Conservation (phyloP, 2,888 invertebrate species). For the Lasioglossum calceatum region DNA sequence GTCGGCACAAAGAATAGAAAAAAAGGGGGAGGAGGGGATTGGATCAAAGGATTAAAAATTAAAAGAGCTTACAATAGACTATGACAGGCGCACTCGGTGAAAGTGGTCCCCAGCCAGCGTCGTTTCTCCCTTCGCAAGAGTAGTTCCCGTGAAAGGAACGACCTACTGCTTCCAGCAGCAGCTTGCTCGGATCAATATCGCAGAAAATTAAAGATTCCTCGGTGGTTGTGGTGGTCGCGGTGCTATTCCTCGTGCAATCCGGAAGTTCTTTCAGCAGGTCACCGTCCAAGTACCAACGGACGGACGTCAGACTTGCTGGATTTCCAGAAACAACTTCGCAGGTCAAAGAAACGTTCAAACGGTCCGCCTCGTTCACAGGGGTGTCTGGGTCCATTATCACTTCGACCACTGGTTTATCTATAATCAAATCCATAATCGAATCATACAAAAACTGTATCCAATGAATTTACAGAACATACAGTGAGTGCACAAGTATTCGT, state of each 20-base stretch:
- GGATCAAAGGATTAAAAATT: conserved; percentile 40
- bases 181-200: conserved; percentile 94
- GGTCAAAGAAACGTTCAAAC: conserved; percentile 91
- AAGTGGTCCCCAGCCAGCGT: conserved; percentile 94
- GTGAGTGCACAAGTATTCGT: no score
- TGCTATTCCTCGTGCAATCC: conserved; percentile 88
- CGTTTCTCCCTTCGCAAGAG: conserved; percentile 95
- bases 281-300: conserved; percentile 95
- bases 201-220: conserved; percentile 87
- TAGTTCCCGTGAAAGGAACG: conserved; percentile 97
- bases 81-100: conserved; percentile 92
- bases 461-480: no score
- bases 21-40: not conserved
- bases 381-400: conserved; percentile 91
- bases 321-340: conserved; percentile 93
- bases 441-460: not conserved
- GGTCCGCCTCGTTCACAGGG: conserved; percentile 92
- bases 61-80: conserved; percentile 90
- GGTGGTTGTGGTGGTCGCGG: conserved; percentile 66
- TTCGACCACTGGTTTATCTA: conserved; percentile 92
- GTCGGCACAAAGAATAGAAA: not conserved
- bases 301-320: conserved; percentile 90
- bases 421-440: conserved; percentile 63
- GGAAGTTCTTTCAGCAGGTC: conserved; percentile 93
- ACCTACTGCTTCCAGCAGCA: conserved; percentile 93